Base-by-base conservation (phyloP, 23 tunicate genomes). In the Ascidia mentula region DNA sequence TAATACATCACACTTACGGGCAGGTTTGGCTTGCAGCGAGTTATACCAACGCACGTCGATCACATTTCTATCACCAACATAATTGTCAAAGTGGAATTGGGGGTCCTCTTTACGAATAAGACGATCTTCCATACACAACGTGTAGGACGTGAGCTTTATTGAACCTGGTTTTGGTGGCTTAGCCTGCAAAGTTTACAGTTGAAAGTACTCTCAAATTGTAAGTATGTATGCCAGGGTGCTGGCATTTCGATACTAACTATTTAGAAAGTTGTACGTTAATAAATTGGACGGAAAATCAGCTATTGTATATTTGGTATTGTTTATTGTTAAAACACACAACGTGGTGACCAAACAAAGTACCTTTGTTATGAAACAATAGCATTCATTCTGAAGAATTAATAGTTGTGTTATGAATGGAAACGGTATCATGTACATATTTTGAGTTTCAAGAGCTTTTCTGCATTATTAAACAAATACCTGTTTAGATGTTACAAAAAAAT, bases 11-110 rank as follows among this genome's bases (percentile, higher is more conserved):
- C 24, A 1, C 65, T 53, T 28, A 53, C 65, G 65, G 22, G 65
- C 22, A 5, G 65, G 24, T 53, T 53, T 53, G 13, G 65, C 22
- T 53, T 53, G 65, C 65, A 53, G 13, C 24, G 65, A 20, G 65
- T 53, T 53, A 28, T 53, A 53, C 65, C 65, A 53, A 9, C 65
- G 65, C 22, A 53, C 65, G 65, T 53, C 65, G 24, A 53, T 53
- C 65, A 53, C 65, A 53, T 53, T 53, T 53, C 65, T 26, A 53
- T 53, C 65, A 1, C 65, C 65, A 9, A 53, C 7, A 28, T 53
- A 53, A 5, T 53, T 53, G 13, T 53, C 65, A 9, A 5, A 53
- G 13, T 53, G 13, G 65, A 53, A 53, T 53, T 53, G 65, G 22
- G 65, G 65, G 13, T 53, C 65, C 13, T 53, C 65, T 28, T 53